A percentile compares a stretch with the other conserved stretches of the same genome.
phyloP scores from a whole-genome alignment of 2,888 invertebrate genomes.

The Hololepta plana region DNA sequence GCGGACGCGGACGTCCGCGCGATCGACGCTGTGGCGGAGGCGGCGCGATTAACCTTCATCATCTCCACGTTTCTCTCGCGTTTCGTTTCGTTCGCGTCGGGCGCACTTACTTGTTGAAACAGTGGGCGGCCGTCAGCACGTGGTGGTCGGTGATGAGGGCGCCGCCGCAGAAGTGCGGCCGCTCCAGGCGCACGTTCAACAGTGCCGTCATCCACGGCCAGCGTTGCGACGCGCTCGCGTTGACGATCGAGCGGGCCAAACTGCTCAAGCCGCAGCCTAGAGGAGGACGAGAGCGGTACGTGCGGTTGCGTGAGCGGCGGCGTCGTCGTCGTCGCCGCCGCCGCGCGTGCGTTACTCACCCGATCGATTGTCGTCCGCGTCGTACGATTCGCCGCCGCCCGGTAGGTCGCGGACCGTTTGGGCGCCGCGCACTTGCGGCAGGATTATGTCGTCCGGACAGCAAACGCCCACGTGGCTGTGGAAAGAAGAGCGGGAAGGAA shows the following conservation, averaged over 20 bases:
- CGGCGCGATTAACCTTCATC: too few species aligned
- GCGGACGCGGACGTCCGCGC: conserved; percentile 46
- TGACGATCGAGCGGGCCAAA: conserved; percentile 8
- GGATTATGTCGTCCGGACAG: conserved; percentile 39
- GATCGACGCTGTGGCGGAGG: conserved; percentile 30
- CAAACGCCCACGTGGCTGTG: conserved; percentile 50
- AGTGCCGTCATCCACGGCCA: conserved; percentile 81
- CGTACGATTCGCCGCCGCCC: conserved; percentile 34
- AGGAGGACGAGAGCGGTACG: background rate
- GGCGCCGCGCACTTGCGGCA: conserved; percentile 20
- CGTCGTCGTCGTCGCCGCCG: background rate
- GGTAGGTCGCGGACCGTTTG: conserved; percentile 27
- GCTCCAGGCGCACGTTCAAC: conserved; percentile 32
- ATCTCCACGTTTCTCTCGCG: too few species aligned
- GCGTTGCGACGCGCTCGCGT: conserved; percentile 10
- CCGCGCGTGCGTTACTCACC: conserved; percentile 11
- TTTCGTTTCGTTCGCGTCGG: background rate
- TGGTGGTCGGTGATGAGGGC: conserved; percentile 62
- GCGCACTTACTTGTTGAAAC: conserved; percentile 40
- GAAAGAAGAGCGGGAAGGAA: too few species aligned
- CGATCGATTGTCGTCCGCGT: conserved; percentile 25
- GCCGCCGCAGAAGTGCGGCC: conserved; percentile 61
- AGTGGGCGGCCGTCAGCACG: conserved; percentile 63
- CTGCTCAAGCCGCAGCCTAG: conserved; percentile 19
- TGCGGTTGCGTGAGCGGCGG: background rate